Evolutionary conservation across 2,113 vertebrate species (phyloP).

Genomic region (Eurystomus gularis): DNA sequence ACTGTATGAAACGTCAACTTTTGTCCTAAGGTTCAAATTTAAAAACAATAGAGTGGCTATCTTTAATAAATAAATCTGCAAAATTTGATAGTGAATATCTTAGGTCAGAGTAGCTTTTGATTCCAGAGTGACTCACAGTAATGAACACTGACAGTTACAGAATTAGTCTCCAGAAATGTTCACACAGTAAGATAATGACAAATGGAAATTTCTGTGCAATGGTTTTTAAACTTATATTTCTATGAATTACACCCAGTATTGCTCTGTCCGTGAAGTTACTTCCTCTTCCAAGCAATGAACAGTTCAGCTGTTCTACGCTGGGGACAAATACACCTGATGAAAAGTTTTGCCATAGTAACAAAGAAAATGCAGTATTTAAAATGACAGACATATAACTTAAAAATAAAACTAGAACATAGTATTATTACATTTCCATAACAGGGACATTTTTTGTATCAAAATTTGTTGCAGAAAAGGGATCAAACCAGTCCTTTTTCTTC

Average conservation of each 20-base stretch:
- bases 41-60: background rate
- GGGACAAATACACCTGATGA: background rate
- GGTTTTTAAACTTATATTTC: background rate
- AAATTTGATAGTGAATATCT: background rate
- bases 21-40: background rate
- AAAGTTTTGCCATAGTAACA: background rate
- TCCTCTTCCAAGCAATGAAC: background rate
- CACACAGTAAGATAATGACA: background rate
- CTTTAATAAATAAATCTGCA: background rate
- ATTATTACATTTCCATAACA: background rate
- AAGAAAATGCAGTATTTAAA: background rate
- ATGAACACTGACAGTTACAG: slow-evolving; percentile 10
- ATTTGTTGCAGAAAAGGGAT: background rate
- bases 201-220: background rate
- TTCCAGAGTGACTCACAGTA: background rate
- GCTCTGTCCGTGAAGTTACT: background rate
- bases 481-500: background rate
- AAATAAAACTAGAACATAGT: background rate
- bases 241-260: background rate
- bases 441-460: background rate
- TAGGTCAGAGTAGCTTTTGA: background rate
- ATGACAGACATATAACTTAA: background rate
- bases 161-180: background rate
- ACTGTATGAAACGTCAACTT: background rate
- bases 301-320: background rate